Evolutionary conservation across 2,797 vertebrate species (phyloP), one percentile per base, ranked within the genome.

Genomic region (Oreortyx pictus): DNA sequence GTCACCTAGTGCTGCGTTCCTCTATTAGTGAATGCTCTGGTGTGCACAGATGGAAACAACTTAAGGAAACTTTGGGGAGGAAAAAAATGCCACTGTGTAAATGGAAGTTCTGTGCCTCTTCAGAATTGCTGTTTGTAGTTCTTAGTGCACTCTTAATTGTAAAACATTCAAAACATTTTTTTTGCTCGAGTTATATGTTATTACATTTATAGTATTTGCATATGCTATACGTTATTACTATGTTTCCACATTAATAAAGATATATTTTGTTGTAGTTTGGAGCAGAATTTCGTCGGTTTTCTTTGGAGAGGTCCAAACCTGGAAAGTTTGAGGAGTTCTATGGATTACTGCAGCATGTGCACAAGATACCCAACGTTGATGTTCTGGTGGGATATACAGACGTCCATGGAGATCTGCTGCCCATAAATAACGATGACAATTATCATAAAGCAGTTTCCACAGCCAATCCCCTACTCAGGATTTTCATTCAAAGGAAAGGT

Each of bases 401-500:
- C 66, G 93, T 99, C 92, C 99, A 99, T 0, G 99, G 99, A 5
- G 99, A 99, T 97, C 97, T 99, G 65, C 97, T 99, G 84, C 99
- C 99, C 43, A 99, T 99, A 97, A 99, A 99, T 96, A 99, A 99
- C 0, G 98, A 99, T 10, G 99, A 99, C 96, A 99, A 99, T 96
- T 99, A 99, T 67, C 98, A 98, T 97, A 99, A 99, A 97, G 99
- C 99, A n/a, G 98, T 99, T 88, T 98, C 99, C 50, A 99, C 98
- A 2, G 99, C 99, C 89, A 98, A 97, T 75, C 99, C 99, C 15
- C 96, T 99, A 25, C 99, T 99, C 64, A 97, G 99, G 93, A 98
- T 99, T 93, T 99, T 99, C 93, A 98, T 99, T 94, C 99, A 99
- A 97, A 98, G 98, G 90, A 99, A 99, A 98, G 99, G 99, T 99